Evolutionary conservation across 2,888 invertebrate genomes (phyloP).

Genomic region (Harpalus rufipes): DNA sequence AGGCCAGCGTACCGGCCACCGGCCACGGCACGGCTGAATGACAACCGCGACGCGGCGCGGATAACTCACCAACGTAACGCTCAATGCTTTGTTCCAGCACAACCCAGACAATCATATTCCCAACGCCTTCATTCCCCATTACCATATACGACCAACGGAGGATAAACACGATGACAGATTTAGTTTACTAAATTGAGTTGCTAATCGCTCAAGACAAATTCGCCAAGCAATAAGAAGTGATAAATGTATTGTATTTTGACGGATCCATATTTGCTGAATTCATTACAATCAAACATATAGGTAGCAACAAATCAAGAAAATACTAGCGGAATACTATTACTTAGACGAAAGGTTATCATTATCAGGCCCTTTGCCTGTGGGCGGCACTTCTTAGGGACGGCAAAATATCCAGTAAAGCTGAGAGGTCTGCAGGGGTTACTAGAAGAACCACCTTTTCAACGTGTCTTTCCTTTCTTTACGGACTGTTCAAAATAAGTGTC

Average conservation of each 20-base stretch:
- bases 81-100: constrained; percentile 9
- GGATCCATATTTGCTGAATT: too few relatives aligned
- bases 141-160: constrained; percentile 21
- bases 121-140: constrained; percentile 30
- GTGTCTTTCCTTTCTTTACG: too few relatives aligned
- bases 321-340: too few relatives aligned
- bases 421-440: too few relatives aligned
- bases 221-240: constrained; percentile 21
- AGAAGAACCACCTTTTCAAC: too few relatives aligned
- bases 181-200: constrained; percentile 29
- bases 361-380: too few relatives aligned
- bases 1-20: constrained; percentile 32
- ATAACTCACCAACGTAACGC: constrained; percentile 6
- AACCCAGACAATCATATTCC: constrained; percentile 27
- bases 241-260: constrained; percentile 4
- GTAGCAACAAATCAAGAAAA: too few relatives aligned
- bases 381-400: too few relatives aligned
- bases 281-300: too few relatives aligned
- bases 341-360: too few relatives aligned
- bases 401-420: too few relatives aligned
- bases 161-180: constrained; percentile 18
- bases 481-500: too few relatives aligned
- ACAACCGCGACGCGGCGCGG: constrained; percentile 13
- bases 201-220: constrained; percentile 31
- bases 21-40: constrained; percentile 28